Conservation (phyloP, 2,797 vertebrate species). For the Spinibarbus caldwelli region DNA sequence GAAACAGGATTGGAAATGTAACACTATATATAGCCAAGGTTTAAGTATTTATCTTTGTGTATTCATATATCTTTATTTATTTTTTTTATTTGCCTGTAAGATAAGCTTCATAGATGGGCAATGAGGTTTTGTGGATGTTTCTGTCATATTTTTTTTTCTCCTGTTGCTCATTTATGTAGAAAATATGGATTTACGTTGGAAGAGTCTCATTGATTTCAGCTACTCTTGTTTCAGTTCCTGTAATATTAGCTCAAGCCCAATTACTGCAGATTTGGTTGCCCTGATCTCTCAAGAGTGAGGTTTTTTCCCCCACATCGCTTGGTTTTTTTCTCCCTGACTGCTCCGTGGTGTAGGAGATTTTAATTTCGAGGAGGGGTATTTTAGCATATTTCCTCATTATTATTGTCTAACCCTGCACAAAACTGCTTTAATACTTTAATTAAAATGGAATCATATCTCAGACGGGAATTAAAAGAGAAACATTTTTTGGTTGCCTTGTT, state of each 20-base stretch:
- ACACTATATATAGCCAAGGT: conserved; percentile 28
- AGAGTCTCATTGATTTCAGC: conserved; percentile 81
- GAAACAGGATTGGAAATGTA: conserved; percentile 37
- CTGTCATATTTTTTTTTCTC: conserved; percentile 76
- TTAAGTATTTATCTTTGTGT: conserved; percentile 67
- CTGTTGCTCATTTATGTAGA: conserved; percentile 69
- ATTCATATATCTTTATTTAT: conserved; percentile 68
- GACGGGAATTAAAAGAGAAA: conserved; percentile 78
- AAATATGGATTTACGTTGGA: conserved; percentile 80
- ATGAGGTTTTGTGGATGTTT: conserved; percentile 76
- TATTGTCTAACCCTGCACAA: conserved; percentile 71
- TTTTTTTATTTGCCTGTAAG: conserved; percentile 70
- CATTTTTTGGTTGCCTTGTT: conserved; percentile 78
- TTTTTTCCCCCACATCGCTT: conserved; percentile 60
- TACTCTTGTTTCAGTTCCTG: conserved; percentile 81
- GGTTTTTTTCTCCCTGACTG: conserved; percentile 57
- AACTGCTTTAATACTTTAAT: conserved; percentile 81
- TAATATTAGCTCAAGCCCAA: conserved; percentile 86
- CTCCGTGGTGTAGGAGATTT: conserved; percentile 67
- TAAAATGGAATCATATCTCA: conserved; percentile 81
- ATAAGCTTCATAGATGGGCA: conserved; percentile 73
- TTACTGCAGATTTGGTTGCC: conserved; percentile 85
- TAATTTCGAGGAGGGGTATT: conserved; percentile 73
- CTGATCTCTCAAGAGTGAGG: conserved; percentile 72
- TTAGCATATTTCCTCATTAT: conserved; percentile 78